These are phyloP conservation scores for Eilema sororculum DNA, from an alignment of 2,888 invertebrate genomes.

Conservation along the genomic window DNA sequence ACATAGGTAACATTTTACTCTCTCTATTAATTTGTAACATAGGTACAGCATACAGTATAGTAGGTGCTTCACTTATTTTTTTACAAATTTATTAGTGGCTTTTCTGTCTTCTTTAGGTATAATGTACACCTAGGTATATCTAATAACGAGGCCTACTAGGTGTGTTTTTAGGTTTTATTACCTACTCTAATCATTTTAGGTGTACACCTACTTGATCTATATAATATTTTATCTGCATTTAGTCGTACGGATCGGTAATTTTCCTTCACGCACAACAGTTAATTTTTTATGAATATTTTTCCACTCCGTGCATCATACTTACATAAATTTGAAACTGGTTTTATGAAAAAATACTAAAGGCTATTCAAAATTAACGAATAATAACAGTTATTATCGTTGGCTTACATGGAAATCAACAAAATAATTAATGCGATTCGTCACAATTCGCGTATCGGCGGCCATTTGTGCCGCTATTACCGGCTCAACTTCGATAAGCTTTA, in stretches of 20 bases:
- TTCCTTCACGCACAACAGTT: background rate
- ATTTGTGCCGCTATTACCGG: constrained; percentile 80
- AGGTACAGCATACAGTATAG: too few relatives aligned
- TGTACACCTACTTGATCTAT: too few relatives aligned
- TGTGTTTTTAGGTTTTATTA: too few relatives aligned
- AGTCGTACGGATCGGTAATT: background rate
- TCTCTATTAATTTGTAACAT: too few relatives aligned
- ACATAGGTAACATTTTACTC: too few relatives aligned
- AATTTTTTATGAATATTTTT: constrained; percentile 15
- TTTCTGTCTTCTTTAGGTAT: too few relatives aligned
- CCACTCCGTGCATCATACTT: constrained; percentile 27
- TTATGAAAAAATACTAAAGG: constrained; percentile 26
- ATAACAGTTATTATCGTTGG: constrained; percentile 56
- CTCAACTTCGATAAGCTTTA: constrained; percentile 80
- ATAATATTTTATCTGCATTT: background rate
- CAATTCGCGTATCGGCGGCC: constrained; percentile 73
- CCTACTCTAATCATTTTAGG: too few relatives aligned
- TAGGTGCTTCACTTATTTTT: too few relatives aligned
- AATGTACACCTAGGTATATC: too few relatives aligned
- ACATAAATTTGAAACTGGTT: constrained; percentile 43
- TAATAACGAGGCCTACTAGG: too few relatives aligned
- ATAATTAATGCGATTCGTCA: constrained; percentile 80
- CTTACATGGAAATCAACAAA: constrained; percentile 65
- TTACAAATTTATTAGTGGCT: too few relatives aligned
- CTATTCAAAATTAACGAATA: constrained; percentile 51